Evolutionary conservation across 2,113 vertebrate genomes (phyloP), one percentile per base, ranked within the genome.

Genomic region (Rutilus rutilus): DNA sequence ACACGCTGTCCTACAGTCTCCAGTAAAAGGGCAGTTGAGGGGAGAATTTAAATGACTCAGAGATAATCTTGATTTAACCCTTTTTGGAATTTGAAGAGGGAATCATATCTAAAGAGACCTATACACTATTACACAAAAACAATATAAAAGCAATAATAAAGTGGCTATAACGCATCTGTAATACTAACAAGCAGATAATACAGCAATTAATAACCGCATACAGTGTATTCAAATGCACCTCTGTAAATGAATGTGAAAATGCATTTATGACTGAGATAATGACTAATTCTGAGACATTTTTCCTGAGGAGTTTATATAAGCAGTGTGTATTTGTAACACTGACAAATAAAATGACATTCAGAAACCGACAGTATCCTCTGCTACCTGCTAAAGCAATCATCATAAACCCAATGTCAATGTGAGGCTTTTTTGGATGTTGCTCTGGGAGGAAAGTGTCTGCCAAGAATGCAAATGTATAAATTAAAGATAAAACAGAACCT

Each of bases 1-100:
- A 88, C 74, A 89, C 85, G 89, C 84, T 87, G 89, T 89, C 85
- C 88, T 90, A 88, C 50, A 90, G 89, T 83, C 86, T 85, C 87
- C 57, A 90, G 71, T 83, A 91, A 87, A 87, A 90, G 86, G 82
- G 19, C 83, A 71, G 25, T 82, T 89, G 71, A 50, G 77, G 59
- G 12, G 23, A 25, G 73, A n/a, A 64, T 17, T 30, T 81, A 25
- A 81, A 75, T 75, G 42, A 74, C 42, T 74, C 39, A 74, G 47
- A 74, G 23, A 42, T 45, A 14, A 80, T 45, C 36, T 45, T 19
- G n/a, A 64, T 64, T 19, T 47, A 45, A 73, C 69, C 11, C 57
- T 42, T 62, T 62, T 42, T 25, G 25, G 50, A 78, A 36, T 21
- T 36, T 5, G 2, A 12, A 57, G 3, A 77, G 7, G 25, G 6